Percentiles rank a stretch among this genome's conserved stretches.
These are phyloP conservation scores for Arenicola marina DNA, from an alignment of 2,888 invertebrate species.

Conservation along the genomic window DNA sequence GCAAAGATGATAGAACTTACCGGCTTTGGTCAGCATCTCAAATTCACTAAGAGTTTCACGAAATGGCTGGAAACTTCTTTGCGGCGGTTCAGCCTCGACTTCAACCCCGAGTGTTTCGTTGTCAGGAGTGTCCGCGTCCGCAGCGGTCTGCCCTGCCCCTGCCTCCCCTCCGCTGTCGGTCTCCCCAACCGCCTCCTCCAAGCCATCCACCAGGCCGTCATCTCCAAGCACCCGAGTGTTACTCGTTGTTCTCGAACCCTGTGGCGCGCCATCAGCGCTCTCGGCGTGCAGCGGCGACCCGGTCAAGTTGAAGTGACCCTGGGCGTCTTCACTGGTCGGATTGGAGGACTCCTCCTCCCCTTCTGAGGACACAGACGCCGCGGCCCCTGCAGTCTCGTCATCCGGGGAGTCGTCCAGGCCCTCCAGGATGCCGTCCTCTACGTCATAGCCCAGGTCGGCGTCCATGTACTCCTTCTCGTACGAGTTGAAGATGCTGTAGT, in stretches of 20 bases:
- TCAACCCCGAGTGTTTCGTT: background rate
- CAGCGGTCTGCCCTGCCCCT: background rate
- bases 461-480: constrained; percentile 69
- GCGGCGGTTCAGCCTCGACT: constrained; percentile 7
- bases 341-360: background rate
- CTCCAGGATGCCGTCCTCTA: background rate
- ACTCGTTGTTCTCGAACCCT: too few species aligned
- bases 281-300: constrained; percentile 3
- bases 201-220: constrained; percentile 2
- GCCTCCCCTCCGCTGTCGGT: background rate
- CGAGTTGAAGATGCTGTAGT: constrained; percentile 80
- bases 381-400: background rate
- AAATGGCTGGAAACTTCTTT: constrained; percentile 36
- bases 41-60: constrained; percentile 64
- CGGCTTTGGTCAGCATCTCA: constrained; percentile 68
- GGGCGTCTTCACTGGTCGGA: background rate
- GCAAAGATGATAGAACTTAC: constrained; percentile 62
- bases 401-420: background rate
- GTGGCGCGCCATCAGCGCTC: background rate
- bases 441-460: constrained; percentile 12
- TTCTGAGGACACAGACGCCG: background rate
- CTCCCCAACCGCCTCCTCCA: background rate
- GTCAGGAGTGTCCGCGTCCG: constrained; percentile 1
- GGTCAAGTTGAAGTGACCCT: background rate
- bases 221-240: background rate